Base-by-base conservation (phyloP, 2,797 vertebrate species). In the Myiotriccus ornatus region DNA sequence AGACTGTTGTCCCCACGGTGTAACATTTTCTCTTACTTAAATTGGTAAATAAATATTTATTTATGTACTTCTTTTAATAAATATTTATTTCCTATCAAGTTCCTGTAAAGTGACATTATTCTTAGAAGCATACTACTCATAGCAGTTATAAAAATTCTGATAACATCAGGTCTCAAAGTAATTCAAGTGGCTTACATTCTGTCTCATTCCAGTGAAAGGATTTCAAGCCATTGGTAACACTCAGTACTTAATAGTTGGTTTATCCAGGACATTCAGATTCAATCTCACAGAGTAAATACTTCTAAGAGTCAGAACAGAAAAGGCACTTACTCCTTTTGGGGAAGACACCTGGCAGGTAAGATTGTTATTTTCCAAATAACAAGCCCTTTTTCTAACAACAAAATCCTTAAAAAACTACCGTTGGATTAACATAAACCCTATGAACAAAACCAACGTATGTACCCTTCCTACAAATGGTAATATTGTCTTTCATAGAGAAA, bases 291-390 rank as follows among this genome's bases (percentile, higher is more conserved):
- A 71, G 85, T 67, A 93, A 96, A 94, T 94, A 96, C 95, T 97
- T 97, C 94, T 84, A 96, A 93, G 92, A 96, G 73, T 93, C 91
- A 90, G 87, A 96, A 97, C 96, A 96, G 79, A 96, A 97, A 96
- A 97, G 94, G 95, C 95, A 96, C 94, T 94, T 97, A 96, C 93
- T 97, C 74, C 90, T 96, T 95, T 95, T 91, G 94, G 92, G 94
- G 94, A 97, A 96, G 94, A 95, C 95, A 95, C 94, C 94, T 96
- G 85, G 85, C 77, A 92, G 62, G 76, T 92, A 93, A 83, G 63
- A 70, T 71, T 92, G 94, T 91, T 91, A 47, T 84, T 96, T 94
- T 94, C 87, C 94, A 96, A 95, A 56, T 65, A 94, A 93, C 84
- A 94, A 97, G 96, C 95, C 95, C 96, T 96, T 97, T 96, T 93